phyloP scores from a whole-genome alignment of 2,888 invertebrate species.

The Nemotelus nigrinus region DNA sequence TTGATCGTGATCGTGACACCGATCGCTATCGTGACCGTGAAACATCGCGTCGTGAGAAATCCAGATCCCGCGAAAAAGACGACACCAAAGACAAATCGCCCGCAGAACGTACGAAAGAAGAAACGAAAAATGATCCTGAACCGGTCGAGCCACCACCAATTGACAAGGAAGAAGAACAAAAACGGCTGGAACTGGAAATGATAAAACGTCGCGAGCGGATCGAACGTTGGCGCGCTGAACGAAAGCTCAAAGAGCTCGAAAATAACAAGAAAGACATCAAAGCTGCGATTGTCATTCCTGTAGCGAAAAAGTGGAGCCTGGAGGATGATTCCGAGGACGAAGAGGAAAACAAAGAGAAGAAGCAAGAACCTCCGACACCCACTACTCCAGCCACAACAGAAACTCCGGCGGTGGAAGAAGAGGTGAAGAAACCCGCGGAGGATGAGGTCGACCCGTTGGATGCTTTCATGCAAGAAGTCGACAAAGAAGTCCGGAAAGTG shows the following conservation, averaged over 20 bases:
- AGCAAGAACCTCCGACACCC: conserved; percentile 57
- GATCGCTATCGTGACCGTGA: conserved; percentile 66
- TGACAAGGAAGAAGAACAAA: conserved; percentile 87
- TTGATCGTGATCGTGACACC: conserved; percentile 67
- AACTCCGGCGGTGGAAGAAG: conserved; percentile 70
- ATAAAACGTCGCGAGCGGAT: conserved; percentile 94
- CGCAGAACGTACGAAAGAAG: conserved; percentile 52
- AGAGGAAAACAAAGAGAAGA: conserved; percentile 65
- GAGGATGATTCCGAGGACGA: conserved; percentile 97
- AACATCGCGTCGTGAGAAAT: conserved; percentile 47
- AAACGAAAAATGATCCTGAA: conserved; percentile 54
- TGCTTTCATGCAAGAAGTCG: conserved; percentile 93
- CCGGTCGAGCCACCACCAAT: conserved; percentile 66
- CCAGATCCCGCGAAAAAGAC: conserved; percentile 54
- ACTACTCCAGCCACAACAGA: conserved; percentile 75
- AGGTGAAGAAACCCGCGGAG: conserved; percentile 66
- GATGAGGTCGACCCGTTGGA: conserved; percentile 95
- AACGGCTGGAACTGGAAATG: conserved; percentile 92
- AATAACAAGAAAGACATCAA: conserved; percentile 82
- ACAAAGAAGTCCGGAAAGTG: conserved; percentile 67
- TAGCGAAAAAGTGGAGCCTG: conserved; percentile 89
- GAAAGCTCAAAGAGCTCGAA: conserved; percentile 87
- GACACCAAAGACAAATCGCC: conserved; percentile 46
- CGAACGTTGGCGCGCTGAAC: conserved; percentile 94
- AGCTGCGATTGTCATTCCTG: conserved; percentile 68